phyloP scores from a whole-genome alignment of 2,113 vertebrate species.

The Clinocottus analis region DNA sequence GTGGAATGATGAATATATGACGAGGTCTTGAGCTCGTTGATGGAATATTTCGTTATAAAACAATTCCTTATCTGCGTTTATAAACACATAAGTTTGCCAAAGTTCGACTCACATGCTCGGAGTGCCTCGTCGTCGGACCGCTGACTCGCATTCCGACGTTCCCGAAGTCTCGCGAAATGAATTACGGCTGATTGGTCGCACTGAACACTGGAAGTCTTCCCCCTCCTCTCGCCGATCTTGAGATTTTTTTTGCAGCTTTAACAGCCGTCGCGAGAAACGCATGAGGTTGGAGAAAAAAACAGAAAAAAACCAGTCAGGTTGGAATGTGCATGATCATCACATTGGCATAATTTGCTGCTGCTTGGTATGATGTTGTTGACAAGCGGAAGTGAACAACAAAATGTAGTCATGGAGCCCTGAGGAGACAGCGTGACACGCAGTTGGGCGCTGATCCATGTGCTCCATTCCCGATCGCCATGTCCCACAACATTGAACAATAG shows the following conservation, averaged over 20 bases:
- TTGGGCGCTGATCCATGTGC: slow-evolving; percentile 27
- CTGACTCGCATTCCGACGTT: slow-evolving; percentile 61
- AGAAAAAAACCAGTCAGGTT: slow-evolving; percentile 59
- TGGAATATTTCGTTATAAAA: no score
- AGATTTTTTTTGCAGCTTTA: slow-evolving; percentile 39
- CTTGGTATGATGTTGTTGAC: slow-evolving; percentile 78
- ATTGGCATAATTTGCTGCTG: slow-evolving; percentile 57
- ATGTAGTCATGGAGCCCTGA: slow-evolving; percentile 58
- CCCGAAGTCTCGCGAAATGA: slow-evolving; percentile 65
- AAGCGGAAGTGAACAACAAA: slow-evolving; percentile 70
- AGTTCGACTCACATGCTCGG: neutral
- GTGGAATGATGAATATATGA: no score
- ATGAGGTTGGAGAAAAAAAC: slow-evolving; percentile 9
- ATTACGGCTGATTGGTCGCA: slow-evolving; percentile 71
- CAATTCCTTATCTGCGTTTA: no score
- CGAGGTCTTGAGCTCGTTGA: no score
- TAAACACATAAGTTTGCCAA: no score
- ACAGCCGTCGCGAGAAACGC: slow-evolving; percentile 53
- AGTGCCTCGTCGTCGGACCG: slow-evolving; percentile 12
- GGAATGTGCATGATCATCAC: slow-evolving; percentile 78
- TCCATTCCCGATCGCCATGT: slow-evolving; percentile 4
- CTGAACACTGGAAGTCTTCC: slow-evolving; percentile 67
- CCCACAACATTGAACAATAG: slow-evolving; percentile 29
- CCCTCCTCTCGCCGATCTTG: slow-evolving; percentile 38
- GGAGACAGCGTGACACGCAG: slow-evolving; percentile 49